Percentiles rank a stretch among this genome's conserved stretches.
Conservation (phyloP, 2,888 invertebrate genomes). For the Drosophila koepferae region DNA sequence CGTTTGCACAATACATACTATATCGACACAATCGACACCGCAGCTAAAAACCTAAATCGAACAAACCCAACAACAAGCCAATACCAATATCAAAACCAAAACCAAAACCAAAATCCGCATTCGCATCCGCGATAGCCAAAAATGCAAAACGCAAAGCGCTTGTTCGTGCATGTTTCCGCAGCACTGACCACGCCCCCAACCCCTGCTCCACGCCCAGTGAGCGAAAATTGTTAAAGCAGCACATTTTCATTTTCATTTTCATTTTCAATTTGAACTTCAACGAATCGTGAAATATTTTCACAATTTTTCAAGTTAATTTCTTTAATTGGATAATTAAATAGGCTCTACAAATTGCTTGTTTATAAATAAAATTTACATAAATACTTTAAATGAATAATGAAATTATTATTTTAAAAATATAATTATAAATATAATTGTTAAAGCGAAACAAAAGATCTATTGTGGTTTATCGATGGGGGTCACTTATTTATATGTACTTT, state of each 20-base stretch:
- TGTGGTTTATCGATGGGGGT: background rate
- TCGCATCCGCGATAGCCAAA: slow-evolving; percentile 67
- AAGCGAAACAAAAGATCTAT: slow-evolving; percentile 40
- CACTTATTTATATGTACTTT: background rate
- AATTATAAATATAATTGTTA: slow-evolving; percentile 28
- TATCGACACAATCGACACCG: slow-evolving; percentile 28
- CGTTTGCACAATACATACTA: slow-evolving; percentile 56
- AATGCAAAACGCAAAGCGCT: slow-evolving; percentile 47
- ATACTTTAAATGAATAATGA: slow-evolving; percentile 58
- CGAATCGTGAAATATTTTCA: slow-evolving; percentile 44
- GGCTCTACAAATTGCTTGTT: slow-evolving; percentile 51
- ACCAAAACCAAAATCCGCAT: slow-evolving; percentile 50
- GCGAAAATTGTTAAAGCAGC: slow-evolving; percentile 31
- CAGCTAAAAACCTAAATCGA: slow-evolving; percentile 23
- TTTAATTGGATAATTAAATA: slow-evolving; percentile 77
- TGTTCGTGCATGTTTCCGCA: slow-evolving; percentile 51
- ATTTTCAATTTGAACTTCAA: slow-evolving; percentile 30
- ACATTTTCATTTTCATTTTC: slow-evolving; percentile 16
- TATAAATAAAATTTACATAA: slow-evolving; percentile 61
- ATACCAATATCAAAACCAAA: slow-evolving; percentile 24
- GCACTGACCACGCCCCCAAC: slow-evolving; percentile 29
- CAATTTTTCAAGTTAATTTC: slow-evolving; percentile 58
- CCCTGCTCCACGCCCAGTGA: background rate
- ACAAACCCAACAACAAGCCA: slow-evolving; percentile 13
- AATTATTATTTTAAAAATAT: slow-evolving; percentile 34